Evolutionary conservation across 2,888 invertebrate species (phyloP), one percentile per base, ranked within the genome.

Genomic region (Heliconius sara): DNA sequence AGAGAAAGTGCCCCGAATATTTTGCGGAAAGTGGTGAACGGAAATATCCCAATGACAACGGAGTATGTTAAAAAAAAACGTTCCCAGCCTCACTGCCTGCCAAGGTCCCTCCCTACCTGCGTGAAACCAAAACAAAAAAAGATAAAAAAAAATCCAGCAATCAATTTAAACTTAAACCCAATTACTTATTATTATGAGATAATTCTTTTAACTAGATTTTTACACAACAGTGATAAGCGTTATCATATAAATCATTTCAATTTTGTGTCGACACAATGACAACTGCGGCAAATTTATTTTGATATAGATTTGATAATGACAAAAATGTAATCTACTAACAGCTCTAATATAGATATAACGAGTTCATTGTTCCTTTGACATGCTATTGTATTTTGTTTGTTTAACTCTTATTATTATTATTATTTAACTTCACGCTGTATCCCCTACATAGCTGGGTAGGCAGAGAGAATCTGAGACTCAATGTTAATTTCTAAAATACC

Each of bases 161-260:
- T 30, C 30, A 25, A 60, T n/a, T 60, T 13, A 6, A 19, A 60
- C 0, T 60, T 60, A 60, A 57, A 9, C 19, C 0, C 22, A 73
- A 16, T 60, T 13, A 57, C 34, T 16, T 34, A n/a, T 9, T n/a
- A 39, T 13, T 13, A 6, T 13, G 39, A 75, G 74, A 75, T 75
- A 75, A 75, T 47, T 75, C 22, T 66, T 27, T 19, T 13, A 27
- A 19, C 25, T 22, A 6, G 3, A 66, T 66, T 66, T 75, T 75
- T 73, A 34, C 63, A 66, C 65, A 75, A 66, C 47, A 66, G 66
- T 66, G 75, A 75, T 75, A 65, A 75, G 65, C 22, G 27, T 65
- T 75, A 75, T 75, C 65, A n/a, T 30, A 65, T 66, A 75, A 66
- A 66, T 75, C 27, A 75, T 27, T 65, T 75, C 65, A 75, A 63